phyloP scores from a whole-genome alignment of 2,113 vertebrate species.

The Catharus minimus region DNA sequence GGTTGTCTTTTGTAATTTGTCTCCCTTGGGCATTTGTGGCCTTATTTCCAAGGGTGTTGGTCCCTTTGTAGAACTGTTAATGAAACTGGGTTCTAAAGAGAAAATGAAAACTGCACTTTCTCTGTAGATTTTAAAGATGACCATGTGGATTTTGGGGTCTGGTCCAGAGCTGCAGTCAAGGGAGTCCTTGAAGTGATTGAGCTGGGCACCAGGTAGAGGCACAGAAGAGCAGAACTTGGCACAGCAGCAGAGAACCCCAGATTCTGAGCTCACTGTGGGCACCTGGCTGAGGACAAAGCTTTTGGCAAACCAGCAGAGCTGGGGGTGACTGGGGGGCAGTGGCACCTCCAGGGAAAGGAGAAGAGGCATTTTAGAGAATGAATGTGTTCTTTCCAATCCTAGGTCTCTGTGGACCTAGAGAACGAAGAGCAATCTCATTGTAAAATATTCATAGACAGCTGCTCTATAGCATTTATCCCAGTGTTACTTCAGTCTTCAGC shows the following conservation, averaged over 20 bases:
- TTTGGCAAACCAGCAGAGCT: neutral
- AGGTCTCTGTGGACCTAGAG: neutral
- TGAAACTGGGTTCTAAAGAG: neutral
- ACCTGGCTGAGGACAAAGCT: neutral
- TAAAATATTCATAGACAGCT: slow-evolving; percentile 70
- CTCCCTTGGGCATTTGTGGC: neutral
- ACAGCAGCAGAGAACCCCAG: neutral
- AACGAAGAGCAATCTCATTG: slow-evolving; percentile 26
- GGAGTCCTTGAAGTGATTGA: neutral
- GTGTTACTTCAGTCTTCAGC: slow-evolving; percentile 63
- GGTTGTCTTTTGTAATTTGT: neutral
- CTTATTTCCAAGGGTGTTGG: neutral
- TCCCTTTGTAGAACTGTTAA: neutral
- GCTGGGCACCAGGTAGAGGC: neutral
- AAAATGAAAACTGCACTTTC: neutral
- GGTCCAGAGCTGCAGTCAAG: neutral
- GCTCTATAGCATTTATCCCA: slow-evolving; percentile 63
- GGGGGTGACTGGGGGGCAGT: neutral
- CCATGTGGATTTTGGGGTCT: neutral
- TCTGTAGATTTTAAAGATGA: neutral
- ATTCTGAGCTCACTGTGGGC: neutral
- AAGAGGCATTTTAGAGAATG: neutral
- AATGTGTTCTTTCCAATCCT: neutral
- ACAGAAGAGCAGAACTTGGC: neutral
- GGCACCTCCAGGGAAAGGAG: neutral